A percentile compares a stretch with the other conserved stretches of the same genome.
These are phyloP conservation scores for Cephalopterus ornatus DNA, from an alignment of 2,113 vertebrate genomes.

Conservation along the genomic window DNA sequence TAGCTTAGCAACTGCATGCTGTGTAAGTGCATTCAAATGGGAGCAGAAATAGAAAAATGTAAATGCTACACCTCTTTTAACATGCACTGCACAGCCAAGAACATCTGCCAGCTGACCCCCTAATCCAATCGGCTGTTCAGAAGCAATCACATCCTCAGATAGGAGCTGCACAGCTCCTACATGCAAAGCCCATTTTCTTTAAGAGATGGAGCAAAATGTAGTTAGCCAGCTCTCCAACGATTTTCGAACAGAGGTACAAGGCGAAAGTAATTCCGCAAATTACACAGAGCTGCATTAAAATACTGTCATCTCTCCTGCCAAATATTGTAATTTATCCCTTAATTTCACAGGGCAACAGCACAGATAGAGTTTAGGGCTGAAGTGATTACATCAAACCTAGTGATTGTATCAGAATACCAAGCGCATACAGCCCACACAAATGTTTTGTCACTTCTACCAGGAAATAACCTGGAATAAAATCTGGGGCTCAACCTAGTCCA, in stretches of 20 bases:
- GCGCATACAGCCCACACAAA: not conserved
- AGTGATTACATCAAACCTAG: not conserved
- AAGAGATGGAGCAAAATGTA: slow-evolving; percentile 33
- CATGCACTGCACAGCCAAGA: slow-evolving; percentile 40
- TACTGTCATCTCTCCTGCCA: not conserved
- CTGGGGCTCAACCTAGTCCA: not conserved
- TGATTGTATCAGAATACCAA: not conserved
- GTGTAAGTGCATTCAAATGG: slow-evolving; percentile 36
- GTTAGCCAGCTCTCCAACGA: slow-evolving; percentile 10
- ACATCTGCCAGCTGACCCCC: slow-evolving; percentile 56
- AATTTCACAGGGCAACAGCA: not conserved
- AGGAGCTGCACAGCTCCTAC: slow-evolving; percentile 17
- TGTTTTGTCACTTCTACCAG: not conserved
- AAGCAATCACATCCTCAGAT: slow-evolving; percentile 25
- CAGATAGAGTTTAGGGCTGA: not conserved
- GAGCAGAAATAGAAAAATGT: slow-evolving; percentile 29
- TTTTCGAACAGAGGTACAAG: not conserved
- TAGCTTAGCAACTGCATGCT: slow-evolving; percentile 34
- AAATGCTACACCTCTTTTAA: slow-evolving; percentile 54
- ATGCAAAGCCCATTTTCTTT: not conserved
- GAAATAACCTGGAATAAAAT: not conserved
- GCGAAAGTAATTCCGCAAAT: not conserved
- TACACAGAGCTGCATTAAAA: not conserved
- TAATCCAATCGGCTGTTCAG: slow-evolving; percentile 48
- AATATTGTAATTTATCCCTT: not conserved